Evolutionary conservation across 2,113 vertebrate species (phyloP).

Genomic region (Suricata suricatta): DNA sequence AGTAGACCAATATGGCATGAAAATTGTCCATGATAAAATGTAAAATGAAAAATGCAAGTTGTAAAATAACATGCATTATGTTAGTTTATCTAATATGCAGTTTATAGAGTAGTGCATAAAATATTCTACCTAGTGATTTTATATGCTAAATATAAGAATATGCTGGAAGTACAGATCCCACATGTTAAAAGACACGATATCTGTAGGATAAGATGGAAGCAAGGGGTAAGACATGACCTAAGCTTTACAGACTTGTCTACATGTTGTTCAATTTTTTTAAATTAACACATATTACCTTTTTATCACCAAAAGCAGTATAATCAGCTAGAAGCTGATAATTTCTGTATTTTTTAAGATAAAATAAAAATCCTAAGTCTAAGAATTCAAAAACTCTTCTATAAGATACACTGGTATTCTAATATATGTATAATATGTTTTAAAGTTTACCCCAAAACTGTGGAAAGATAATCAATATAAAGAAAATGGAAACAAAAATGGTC

Average conservation of each 20-base stretch:
- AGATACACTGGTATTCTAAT: neutral
- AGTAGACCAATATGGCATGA: neutral
- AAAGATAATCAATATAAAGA: neutral
- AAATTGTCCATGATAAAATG: neutral
- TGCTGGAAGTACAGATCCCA: neutral
- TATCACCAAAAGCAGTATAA: neutral
- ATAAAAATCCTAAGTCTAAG: neutral
- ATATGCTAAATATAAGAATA: neutral
- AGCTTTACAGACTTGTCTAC: too few relatives aligned
- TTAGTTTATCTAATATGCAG: neutral
- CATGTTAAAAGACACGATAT: neutral
- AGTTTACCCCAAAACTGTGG: neutral
- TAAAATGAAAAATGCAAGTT: neutral
- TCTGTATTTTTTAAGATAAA: neutral
- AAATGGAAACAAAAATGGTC: neutral
- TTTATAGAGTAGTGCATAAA: neutral
- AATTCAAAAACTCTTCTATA: neutral
- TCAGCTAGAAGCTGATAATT: neutral
- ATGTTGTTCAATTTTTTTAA: neutral
- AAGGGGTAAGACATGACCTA: neutral
- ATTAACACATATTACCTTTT: neutral
- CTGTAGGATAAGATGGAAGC: neutral
- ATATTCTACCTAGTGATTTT: neutral
- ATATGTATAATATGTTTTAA: neutral
- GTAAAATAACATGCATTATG: neutral